phyloP scores from a whole-genome alignment of 2,113 vertebrate species.

The Dromiciops gliroides region DNA sequence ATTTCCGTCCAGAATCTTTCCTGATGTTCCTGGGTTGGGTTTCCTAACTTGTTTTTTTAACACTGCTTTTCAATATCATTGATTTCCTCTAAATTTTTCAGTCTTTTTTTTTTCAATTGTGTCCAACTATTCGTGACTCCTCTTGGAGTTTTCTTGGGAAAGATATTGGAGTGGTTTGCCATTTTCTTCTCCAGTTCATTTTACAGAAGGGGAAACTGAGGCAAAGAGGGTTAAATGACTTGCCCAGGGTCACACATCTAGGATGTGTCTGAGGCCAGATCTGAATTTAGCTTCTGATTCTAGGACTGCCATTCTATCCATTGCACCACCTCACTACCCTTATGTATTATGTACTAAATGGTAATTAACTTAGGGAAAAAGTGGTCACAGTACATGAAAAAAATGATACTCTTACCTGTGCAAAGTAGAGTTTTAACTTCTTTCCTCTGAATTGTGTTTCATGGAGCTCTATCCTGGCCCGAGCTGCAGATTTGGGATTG shows the following conservation, averaged over 20 bases:
- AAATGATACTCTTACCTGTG: constrained; percentile 84
- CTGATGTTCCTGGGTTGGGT: neutral
- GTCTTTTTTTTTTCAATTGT: neutral
- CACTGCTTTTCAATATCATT: neutral
- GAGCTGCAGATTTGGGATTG: constrained; percentile 90
- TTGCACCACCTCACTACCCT: neutral
- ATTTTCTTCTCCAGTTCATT: neutral
- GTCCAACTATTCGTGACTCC: neutral
- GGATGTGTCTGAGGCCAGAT: neutral
- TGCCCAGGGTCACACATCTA: neutral
- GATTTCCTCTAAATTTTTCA: neutral
- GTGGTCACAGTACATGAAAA: neutral
- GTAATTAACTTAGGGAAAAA: neutral
- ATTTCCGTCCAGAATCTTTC: neutral
- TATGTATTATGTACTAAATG: neutral
- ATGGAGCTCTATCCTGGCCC: constrained; percentile 92
- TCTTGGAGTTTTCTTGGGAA: neutral
- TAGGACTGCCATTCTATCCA: neutral
- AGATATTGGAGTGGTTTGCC: neutral
- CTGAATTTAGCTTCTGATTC: neutral
- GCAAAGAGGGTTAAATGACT: neutral
- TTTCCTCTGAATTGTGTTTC: constrained; percentile 92
- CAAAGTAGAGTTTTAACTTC: constrained; percentile 92
- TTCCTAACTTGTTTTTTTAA: neutral
- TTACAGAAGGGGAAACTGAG: neutral